phyloP scores from a whole-genome alignment of 2,888 invertebrate genomes.

The Eumerus sabulonum region DNA sequence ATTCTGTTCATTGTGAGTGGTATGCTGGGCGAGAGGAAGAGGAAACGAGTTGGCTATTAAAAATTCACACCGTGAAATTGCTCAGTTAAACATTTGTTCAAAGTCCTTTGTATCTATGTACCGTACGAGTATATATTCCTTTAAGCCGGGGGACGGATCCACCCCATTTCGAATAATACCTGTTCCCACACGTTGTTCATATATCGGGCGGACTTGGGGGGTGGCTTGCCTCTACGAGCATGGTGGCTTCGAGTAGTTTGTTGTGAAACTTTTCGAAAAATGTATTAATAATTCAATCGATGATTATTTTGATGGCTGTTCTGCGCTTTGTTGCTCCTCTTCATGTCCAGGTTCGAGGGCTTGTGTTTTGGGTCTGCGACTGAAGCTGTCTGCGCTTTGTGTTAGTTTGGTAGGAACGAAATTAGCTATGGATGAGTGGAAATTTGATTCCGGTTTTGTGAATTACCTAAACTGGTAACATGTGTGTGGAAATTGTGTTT shows the following conservation, averaged over 20 bases:
- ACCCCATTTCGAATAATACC: constrained; percentile 50
- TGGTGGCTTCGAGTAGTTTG: constrained; percentile 25
- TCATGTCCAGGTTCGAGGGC: constrained; percentile 5
- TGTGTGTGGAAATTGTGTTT: constrained; percentile 66
- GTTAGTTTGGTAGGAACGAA: constrained; percentile 23
- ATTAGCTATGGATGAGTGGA: constrained; percentile 64
- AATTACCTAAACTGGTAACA: constrained; percentile 62
- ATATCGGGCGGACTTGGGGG: neutral
- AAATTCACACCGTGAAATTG: constrained; percentile 67
- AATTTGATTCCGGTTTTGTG: constrained; percentile 65
- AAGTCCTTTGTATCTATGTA: constrained; percentile 57
- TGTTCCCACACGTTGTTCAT: constrained; percentile 13
- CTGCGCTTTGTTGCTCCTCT: constrained; percentile 63
- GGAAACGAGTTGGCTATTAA: constrained; percentile 41
- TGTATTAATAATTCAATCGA: constrained; percentile 69
- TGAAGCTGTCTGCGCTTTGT: constrained; percentile 39
- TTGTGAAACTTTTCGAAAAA: constrained; percentile 65
- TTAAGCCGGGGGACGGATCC: neutral
- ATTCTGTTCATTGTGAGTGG: too few species aligned
- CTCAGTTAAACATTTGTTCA: constrained; percentile 65
- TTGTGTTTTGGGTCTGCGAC: neutral
- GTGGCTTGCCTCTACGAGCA: constrained; percentile 27
- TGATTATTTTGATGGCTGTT: constrained; percentile 69
- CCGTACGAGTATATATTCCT: neutral
- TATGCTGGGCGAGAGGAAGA: neutral